phyloP scores from a whole-genome alignment of 2,113 vertebrate species.

The Triplophysa rosa region DNA sequence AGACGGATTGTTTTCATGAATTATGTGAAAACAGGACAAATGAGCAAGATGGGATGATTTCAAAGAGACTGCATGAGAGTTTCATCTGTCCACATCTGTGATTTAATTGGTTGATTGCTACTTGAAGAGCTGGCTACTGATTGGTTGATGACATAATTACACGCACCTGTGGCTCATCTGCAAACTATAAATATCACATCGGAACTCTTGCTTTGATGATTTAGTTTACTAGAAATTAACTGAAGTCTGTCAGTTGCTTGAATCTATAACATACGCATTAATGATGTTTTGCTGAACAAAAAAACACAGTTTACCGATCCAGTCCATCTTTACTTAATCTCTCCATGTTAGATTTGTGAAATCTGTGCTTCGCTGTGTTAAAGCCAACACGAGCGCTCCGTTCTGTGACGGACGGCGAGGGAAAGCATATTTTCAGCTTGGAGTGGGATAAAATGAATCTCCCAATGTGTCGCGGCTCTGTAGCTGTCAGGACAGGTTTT shows the following conservation, averaged over 20 bases:
- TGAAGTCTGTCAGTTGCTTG: too few species aligned
- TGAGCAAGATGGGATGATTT: not conserved
- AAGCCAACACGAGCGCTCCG: not conserved
- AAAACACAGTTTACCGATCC: too few species aligned
- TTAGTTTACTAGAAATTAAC: too few species aligned
- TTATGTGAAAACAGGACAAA: not conserved
- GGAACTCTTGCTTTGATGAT: not conserved
- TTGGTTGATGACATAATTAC: conserved; percentile 23
- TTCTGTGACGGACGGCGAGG: conserved; percentile 25
- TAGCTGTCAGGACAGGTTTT: conserved; percentile 63
- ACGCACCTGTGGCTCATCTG: not conserved
- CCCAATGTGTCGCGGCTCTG: conserved; percentile 59
- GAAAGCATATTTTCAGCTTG: conserved; percentile 21
- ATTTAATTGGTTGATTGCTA: conserved; percentile 6
- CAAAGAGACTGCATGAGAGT: not conserved
- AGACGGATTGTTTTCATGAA: too few species aligned
- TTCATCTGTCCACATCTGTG: not conserved
- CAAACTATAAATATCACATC: not conserved
- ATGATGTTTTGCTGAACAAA: too few species aligned
- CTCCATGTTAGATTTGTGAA: not conserved
- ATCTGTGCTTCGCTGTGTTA: not conserved
- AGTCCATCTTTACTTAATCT: not conserved
- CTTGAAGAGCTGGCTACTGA: conserved; percentile 22
- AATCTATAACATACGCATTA: too few species aligned
- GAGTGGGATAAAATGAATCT: conserved; percentile 39